Evolutionary conservation across 2,797 vertebrate species (phyloP).

Genomic region (Gallinago solitaria): DNA sequence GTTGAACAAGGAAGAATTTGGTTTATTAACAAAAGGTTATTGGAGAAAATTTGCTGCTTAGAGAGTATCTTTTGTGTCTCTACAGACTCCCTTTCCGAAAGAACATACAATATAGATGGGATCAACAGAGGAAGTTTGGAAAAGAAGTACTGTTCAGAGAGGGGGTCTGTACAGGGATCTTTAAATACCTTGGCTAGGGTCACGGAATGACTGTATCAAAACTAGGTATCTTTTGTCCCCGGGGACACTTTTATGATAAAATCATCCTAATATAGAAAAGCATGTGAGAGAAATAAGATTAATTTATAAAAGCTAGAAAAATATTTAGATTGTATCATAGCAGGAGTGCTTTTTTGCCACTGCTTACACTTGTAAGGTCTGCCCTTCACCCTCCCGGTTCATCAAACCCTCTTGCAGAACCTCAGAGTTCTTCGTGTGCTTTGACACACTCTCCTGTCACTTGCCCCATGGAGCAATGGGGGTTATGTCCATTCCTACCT

Average conservation of each 20-base stretch:
- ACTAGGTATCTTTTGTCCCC: not conserved
- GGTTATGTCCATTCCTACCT: not conserved
- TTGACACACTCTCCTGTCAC: not conserved
- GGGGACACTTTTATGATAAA: not conserved
- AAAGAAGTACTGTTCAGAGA: not conserved
- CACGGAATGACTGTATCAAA: not conserved
- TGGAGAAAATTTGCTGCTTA: not conserved
- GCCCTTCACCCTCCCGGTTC: not conserved
- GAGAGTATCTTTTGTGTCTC: not conserved
- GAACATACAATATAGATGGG: not conserved
- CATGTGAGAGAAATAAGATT: not conserved
- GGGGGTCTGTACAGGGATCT: not conserved
- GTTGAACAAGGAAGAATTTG: not conserved
- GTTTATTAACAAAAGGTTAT: not conserved
- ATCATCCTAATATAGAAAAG: not conserved
- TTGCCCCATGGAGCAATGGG: too few species aligned
- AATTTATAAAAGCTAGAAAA: not conserved
- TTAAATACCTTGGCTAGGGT: not conserved
- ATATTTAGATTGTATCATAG: not conserved
- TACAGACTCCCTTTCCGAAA: not conserved
- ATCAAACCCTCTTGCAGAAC: not conserved
- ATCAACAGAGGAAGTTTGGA: not conserved
- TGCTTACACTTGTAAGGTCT: not conserved
- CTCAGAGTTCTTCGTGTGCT: not conserved
- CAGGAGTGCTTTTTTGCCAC: not conserved